These are phyloP conservation scores for Nycticryphes semicollaris DNA, from an alignment of 2,113 vertebrate species.

Conservation along the genomic window DNA sequence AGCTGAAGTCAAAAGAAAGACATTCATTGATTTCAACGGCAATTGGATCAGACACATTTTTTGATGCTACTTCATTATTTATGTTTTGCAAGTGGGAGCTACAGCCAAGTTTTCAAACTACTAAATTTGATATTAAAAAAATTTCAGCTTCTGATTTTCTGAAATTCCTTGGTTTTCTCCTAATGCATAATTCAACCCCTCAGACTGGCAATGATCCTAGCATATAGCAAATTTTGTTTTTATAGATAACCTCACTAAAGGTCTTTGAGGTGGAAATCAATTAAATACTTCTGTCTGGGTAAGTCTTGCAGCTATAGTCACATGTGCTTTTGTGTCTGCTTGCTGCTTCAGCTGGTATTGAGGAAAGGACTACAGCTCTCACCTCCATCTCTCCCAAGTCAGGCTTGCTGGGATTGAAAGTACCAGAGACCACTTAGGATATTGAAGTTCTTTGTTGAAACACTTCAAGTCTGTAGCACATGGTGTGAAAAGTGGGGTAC, in stretches of 20 bases:
- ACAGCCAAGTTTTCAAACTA: background rate
- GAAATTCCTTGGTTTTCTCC: background rate
- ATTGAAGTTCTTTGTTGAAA: background rate
- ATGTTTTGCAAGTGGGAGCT: background rate
- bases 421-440: rapidly evolving
- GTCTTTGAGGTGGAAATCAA: background rate
- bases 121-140: background rate
- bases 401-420: background rate
- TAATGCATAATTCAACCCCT: background rate
- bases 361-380: background rate
- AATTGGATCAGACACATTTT: background rate
- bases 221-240: background rate
- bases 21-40: background rate
- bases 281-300: background rate
- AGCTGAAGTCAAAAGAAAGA: background rate
- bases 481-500: background rate
- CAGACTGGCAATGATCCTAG: background rate
- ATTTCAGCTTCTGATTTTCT: background rate
- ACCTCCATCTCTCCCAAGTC: rapidly evolving
- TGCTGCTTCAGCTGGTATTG: background rate
- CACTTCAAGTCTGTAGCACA: background rate
- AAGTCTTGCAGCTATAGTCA: background rate
- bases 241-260: background rate
- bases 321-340: background rate
- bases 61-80: background rate